Base-by-base conservation (phyloP, 2,888 invertebrate genomes). In the Orthosia incerta region DNA sequence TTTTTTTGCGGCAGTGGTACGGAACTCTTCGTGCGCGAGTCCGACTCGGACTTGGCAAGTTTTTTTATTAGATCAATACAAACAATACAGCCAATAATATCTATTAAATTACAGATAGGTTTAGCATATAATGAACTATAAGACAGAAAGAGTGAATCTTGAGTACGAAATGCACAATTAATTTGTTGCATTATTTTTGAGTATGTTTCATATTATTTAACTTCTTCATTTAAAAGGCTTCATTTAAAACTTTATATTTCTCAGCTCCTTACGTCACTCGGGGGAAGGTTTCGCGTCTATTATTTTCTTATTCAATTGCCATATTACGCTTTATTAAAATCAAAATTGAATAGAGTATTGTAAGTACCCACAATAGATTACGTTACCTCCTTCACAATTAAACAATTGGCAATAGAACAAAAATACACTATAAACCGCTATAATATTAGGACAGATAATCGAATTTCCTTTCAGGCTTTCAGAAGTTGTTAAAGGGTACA, bases 391-490 rank as follows among this genome's bases (percentile, higher is more conserved):
- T 61, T 9, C 26, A 62, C 56, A 62, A 59, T 81, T 11, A 67
- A 79, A 76, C 70, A 81, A 76, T 63, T 55, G 26, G n/a, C 15
- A 15, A 39, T 65, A 11, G n/a, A 77, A 63, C 69, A 67, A 79
- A 67, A 80, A 74, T 74, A 55, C 18, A 46, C 20, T 62, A 39
- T 15, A 56, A 20, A 20, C 31, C 39, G 57, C 26, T 73, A 65
- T 60, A 74, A 56, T 65, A 71, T 64, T 18, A 56, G 79, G 79
- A 63, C 67, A 83, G 80, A 79, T 74, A 81, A 55, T 51, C n/a
- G 18, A 63, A 48, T 83, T 81, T 74, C 79, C 79, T 83, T 79
- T 70, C 9, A 76, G 31, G 23, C 69, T 76, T 79, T 82, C 5
- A 83, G 50, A 59, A 74, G 45, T 76, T 61, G 18, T 23, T 46